Percentiles rank a stretch among this genome's conserved stretches.
These are phyloP conservation scores for Drosophila mauritiana DNA, from an alignment of 1,140 invertebrate genomes.

Conservation along the genomic window DNA sequence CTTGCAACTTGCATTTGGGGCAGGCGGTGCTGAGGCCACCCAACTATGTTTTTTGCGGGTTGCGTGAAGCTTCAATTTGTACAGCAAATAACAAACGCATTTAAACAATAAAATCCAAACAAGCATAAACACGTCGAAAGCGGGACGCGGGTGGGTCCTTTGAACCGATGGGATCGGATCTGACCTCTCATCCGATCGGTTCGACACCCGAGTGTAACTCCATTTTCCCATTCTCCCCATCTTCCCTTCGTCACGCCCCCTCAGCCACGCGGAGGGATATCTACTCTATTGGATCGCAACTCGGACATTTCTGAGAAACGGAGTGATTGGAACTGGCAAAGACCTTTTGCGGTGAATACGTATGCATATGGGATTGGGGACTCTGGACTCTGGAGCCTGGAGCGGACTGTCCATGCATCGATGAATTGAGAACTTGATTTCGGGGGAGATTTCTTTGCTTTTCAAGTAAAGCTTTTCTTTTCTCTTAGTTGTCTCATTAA, in stretches of 20 bases:
- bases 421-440: slow-evolving; percentile 59
- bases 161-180: slow-evolving; percentile 9
- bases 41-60: not conserved
- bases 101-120: slow-evolving; percentile 70
- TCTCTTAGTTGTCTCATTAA: slow-evolving; percentile 66
- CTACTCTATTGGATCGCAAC: slow-evolving; percentile 12
- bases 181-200: not conserved
- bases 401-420: slow-evolving; percentile 39
- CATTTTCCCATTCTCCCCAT: not conserved
- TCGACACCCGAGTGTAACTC: not conserved
- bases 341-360: slow-evolving; percentile 25
- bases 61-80: slow-evolving; percentile 50
- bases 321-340: slow-evolving; percentile 25
- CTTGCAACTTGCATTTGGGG: no score
- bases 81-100: slow-evolving; percentile 71
- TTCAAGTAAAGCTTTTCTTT: slow-evolving; percentile 66
- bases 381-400: not conserved
- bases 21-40: slow-evolving; percentile 8
- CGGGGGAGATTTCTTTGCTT: slow-evolving; percentile 52
- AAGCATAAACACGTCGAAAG: slow-evolving; percentile 72
- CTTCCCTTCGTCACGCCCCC: slow-evolving; percentile 46
- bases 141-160: slow-evolving; percentile 17
- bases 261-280: not conserved
- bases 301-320: slow-evolving; percentile 35
- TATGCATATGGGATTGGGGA: slow-evolving; percentile 32